phyloP scores from a whole-genome alignment of 2,888 invertebrate species.

The Aelia acuminata region DNA sequence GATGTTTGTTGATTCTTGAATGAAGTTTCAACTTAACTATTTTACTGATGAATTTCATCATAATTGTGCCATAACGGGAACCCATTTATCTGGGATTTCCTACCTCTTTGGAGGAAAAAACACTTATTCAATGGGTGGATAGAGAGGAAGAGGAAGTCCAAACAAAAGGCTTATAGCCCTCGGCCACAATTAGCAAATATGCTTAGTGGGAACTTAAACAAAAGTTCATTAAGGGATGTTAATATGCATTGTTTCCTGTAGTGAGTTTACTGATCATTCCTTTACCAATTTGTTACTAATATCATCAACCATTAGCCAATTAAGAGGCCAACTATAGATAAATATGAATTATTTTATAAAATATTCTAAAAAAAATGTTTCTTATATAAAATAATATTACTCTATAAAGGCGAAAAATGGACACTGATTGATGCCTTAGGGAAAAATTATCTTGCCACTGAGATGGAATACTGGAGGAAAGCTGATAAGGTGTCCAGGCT shows the following conservation, averaged over 20 bases:
- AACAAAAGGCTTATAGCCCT: conserved; percentile 13
- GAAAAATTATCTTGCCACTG: too few relatives aligned
- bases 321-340: not conserved
- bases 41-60: not conserved
- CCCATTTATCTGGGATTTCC: not conserved
- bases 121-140: not conserved
- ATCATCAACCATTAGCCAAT: not conserved
- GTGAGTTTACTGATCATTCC: not conserved
- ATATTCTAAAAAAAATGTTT: too few relatives aligned
- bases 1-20: too few relatives aligned
- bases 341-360: too few relatives aligned
- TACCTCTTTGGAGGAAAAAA: not conserved
- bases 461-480: too few relatives aligned
- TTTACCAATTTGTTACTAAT: not conserved
- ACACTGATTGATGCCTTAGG: too few relatives aligned
- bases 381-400: too few relatives aligned
- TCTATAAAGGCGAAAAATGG: too few relatives aligned
- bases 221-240: not conserved
- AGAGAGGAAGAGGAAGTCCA: not conserved
- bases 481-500: too few relatives aligned
- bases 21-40: too few relatives aligned
- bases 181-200: not conserved
- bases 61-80: not conserved
- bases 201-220: not conserved
- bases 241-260: conserved; percentile 14